Conservation (phyloP, 2,888 invertebrate genomes). For the Neocrepidodera transversa region DNA sequence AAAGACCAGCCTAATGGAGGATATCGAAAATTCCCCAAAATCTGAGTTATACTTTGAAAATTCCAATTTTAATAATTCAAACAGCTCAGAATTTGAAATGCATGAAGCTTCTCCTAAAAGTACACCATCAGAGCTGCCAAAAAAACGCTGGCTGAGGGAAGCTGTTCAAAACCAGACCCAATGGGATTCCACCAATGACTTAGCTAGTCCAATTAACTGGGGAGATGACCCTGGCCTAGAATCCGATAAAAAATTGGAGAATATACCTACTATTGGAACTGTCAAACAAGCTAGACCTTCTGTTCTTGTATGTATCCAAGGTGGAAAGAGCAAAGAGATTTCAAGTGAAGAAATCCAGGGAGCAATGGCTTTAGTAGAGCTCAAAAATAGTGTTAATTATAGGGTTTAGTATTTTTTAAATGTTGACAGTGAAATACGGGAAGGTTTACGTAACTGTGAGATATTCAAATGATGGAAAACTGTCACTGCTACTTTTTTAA, state of each 20-base stretch:
- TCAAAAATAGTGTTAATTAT: constrained; percentile 60
- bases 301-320: constrained; percentile 62
- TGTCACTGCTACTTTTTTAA: too few species aligned
- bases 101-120: constrained; percentile 36
- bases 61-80: constrained; percentile 44
- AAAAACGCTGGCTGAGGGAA: constrained; percentile 68
- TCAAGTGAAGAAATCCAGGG: constrained; percentile 64
- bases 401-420: constrained; percentile 42
- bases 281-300: constrained; percentile 63
- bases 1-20: constrained; percentile 42
- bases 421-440: neutral
- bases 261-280: constrained; percentile 46
- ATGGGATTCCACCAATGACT: constrained; percentile 58
- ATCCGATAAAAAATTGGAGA: constrained; percentile 22
- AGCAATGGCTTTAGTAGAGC: constrained; percentile 68
- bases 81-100: constrained; percentile 42
- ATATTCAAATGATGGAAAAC: neutral
- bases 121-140: constrained; percentile 58
- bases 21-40: constrained; percentile 46
- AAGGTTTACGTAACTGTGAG: neutral
- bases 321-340: constrained; percentile 56
- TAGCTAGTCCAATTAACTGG: constrained; percentile 65
- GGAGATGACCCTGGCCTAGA: constrained; percentile 48
- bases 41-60: constrained; percentile 47
- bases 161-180: constrained; percentile 57